Conservation (phyloP, 2,888 invertebrate genomes). For the Ypsolopha sequella region DNA sequence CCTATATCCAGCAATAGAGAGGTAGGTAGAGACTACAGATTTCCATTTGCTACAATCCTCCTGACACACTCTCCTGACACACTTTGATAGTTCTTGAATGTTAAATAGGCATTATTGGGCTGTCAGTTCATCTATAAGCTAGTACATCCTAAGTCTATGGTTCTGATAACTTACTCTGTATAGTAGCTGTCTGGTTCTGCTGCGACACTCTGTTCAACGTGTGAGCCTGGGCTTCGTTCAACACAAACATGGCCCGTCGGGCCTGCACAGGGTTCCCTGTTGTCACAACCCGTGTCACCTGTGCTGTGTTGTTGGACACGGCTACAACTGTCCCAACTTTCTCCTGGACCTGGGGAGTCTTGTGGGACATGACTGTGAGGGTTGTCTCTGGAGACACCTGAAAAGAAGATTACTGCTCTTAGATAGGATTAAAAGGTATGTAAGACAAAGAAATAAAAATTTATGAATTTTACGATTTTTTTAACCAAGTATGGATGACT, state of each 20-base stretch:
- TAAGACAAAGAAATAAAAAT: neutral
- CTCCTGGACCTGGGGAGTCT: slow-evolving; percentile 62
- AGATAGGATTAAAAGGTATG: neutral
- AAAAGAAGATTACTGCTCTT: slow-evolving; percentile 12
- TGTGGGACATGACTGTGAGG: slow-evolving; percentile 63
- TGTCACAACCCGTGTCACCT: slow-evolving; percentile 54
- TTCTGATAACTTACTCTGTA: slow-evolving; percentile 46
- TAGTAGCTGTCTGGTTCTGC: slow-evolving; percentile 61
- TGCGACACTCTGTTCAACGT: slow-evolving; percentile 55
- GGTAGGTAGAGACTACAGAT: too few relatives aligned
- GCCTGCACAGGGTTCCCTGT: slow-evolving; percentile 44
- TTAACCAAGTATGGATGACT: slow-evolving; percentile 14
- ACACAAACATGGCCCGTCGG: slow-evolving; percentile 60
- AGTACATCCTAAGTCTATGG: too few relatives aligned
- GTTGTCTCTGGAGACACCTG: slow-evolving; percentile 66
- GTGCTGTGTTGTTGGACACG: slow-evolving; percentile 52
- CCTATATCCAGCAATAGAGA: too few relatives aligned
- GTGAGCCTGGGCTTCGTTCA: slow-evolving; percentile 54
- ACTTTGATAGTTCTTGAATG: too few relatives aligned
- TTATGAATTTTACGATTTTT: neutral
- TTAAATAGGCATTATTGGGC: too few relatives aligned
- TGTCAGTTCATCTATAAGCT: too few relatives aligned
- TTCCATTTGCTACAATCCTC: too few relatives aligned
- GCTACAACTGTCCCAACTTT: slow-evolving; percentile 60
- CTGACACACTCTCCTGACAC: too few relatives aligned